These are phyloP conservation scores for Macropis europaea DNA, from an alignment of 2,888 invertebrate species.

Conservation along the genomic window DNA sequence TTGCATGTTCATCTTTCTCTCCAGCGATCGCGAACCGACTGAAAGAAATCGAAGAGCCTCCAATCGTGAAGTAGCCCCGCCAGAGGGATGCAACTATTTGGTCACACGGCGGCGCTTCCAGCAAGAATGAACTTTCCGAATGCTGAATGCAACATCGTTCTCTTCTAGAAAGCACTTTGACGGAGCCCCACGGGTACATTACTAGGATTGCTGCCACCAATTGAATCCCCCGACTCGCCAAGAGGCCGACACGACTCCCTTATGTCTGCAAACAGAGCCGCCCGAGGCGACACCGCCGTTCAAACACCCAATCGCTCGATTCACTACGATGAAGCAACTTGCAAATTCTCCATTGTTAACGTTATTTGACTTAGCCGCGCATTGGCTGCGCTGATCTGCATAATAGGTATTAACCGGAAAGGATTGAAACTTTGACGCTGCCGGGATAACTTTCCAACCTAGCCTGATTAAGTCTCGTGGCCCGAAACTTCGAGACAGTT, in stretches of 20 bases:
- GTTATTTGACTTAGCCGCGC: conserved; percentile 71
- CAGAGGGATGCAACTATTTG: conserved; percentile 9
- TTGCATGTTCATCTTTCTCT: not conserved
- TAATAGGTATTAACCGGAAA: conserved; percentile 61
- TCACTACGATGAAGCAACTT: conserved; percentile 68
- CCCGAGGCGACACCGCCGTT: conserved; percentile 73
- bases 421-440: conserved; percentile 44
- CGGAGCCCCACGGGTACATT: conserved; percentile 79
- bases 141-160: conserved; percentile 63
- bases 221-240: conserved; percentile 69
- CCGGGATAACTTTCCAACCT: conserved; percentile 35
- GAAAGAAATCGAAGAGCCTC: conserved; percentile 4
- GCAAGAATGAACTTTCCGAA: conserved; percentile 72
- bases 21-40: not conserved
- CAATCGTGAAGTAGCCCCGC: not conserved
- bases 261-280: conserved; percentile 74
- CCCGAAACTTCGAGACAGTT: conserved; percentile 9
- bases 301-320: conserved; percentile 76
- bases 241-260: conserved; percentile 54
- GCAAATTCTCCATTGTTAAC: conserved; percentile 73
- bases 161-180: conserved; percentile 74
- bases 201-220: conserved; percentile 77
- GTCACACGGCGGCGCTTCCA: conserved; percentile 32
- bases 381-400: conserved; percentile 64
- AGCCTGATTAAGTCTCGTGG: conserved; percentile 38